These are phyloP conservation scores for Halcyon leucocephala DNA, from an alignment of 2,797 vertebrate species.

Conservation along the genomic window DNA sequence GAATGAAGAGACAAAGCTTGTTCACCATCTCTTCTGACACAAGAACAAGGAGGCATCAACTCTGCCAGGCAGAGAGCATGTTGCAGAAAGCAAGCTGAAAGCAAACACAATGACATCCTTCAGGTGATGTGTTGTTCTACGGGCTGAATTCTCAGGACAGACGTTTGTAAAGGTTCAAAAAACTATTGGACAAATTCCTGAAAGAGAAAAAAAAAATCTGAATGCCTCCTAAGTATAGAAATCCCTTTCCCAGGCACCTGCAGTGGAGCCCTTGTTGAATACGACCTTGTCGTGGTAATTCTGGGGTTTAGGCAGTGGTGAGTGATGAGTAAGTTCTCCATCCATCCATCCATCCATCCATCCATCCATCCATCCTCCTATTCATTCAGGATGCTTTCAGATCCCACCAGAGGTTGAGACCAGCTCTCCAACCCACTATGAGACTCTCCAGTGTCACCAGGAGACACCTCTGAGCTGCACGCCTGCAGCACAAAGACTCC, in stretches of 20 bases:
- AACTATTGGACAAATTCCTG: neutral
- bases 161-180: neutral
- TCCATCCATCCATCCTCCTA: accelerated
- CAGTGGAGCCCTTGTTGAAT: accelerated
- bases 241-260: neutral
- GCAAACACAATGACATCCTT: neutral
- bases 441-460: neutral
- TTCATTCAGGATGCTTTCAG: neutral
- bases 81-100: neutral
- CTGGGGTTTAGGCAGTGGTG: neutral
- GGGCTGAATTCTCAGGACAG: neutral
- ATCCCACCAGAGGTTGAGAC: no score
- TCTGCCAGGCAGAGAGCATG: neutral
- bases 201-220: neutral
- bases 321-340: neutral
- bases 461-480: neutral
- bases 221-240: neutral
- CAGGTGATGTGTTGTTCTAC: neutral
- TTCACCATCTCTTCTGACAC: neutral
- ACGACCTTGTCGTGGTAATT: neutral
- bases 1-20: neutral
- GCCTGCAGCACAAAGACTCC: neutral
- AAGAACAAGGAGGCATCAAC: neutral
- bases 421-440: neutral
- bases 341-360: accelerated